phyloP scores from a whole-genome alignment of 2,888 invertebrate species.

The Thyatira batis region DNA sequence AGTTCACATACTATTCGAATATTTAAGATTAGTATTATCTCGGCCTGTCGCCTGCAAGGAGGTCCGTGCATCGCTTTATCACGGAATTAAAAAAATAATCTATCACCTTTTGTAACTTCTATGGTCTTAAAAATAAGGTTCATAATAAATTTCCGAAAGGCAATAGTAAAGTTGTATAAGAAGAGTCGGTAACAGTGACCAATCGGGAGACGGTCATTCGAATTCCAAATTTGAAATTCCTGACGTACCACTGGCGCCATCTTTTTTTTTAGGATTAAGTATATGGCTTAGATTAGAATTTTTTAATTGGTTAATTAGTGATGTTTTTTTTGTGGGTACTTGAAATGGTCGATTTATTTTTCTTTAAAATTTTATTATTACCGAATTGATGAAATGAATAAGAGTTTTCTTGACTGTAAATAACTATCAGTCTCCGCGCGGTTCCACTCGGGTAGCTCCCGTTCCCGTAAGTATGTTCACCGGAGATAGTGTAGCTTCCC shows the following conservation, averaged over 20 bases:
- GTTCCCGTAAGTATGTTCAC: no score
- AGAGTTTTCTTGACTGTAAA: no score
- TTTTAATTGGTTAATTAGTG: neutral
- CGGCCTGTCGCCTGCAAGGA: conserved; percentile 46
- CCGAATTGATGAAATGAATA: no score
- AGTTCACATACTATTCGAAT: conserved; percentile 44
- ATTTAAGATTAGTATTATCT: conserved; percentile 61
- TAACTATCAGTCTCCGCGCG: no score
- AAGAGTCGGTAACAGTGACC: conserved; percentile 51
- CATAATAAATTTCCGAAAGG: conserved; percentile 10
- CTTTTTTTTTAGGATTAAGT: conserved; percentile 27
- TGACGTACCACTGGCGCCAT: conserved; percentile 56
- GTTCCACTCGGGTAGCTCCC: no score
- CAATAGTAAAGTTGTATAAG: conserved; percentile 23
- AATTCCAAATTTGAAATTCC: conserved; percentile 60
- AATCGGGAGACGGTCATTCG: conserved; percentile 48
- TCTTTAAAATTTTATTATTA: no score
- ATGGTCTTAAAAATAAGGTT: conserved; percentile 12
- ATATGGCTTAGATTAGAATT: neutral
- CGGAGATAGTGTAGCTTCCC: no score
- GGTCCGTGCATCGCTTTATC: conserved; percentile 41
- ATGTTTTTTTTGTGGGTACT: no score
- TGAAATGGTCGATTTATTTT: no score
- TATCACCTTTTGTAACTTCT: conserved; percentile 11
- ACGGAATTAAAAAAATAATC: conserved; percentile 29